Evolutionary conservation across 2,113 vertebrate genomes (phyloP), one percentile per base, ranked within the genome.

Genomic region (Sturnus vulgaris): DNA sequence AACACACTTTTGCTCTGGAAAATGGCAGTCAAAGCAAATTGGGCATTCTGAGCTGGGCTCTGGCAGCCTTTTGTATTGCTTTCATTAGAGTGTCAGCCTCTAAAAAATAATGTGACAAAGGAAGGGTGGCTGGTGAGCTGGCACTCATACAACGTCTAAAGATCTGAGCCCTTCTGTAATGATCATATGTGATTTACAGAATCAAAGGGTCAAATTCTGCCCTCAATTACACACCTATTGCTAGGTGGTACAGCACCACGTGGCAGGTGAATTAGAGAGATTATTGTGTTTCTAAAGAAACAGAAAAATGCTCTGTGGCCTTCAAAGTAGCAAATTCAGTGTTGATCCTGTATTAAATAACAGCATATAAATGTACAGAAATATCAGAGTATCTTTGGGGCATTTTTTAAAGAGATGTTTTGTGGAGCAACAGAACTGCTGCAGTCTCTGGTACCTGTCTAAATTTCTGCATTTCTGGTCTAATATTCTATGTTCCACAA

Each of bases 1-100:
- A 93, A 93, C 53, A 72, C 80, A 68, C 72, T 94, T 96, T 93
- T 96, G 87, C 94, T 94, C 85, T 94, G 80, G 46, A 93, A 96
- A 96, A 95, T 93, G 95, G 90, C 90, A 95, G 94, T 95, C 91
- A 95, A 96, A 96, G 94, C 91, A 97, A 97, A 97, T 96, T 92
- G 92, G 96, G 94, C 94, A 97, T 94, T 97, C 92, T 92, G 96
- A 90, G 95, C 94, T 92, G 94, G 95, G 92, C 76, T 94, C 94
- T 95, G 93, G 93, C 95, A 94, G 95, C 82, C 93, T 97, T 97
- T 96, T 97, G 92, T 96, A 84, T 93, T 35, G 94, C 95, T 96
- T 97, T 97, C 95, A 96, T 97, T 96, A 97, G 94, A 95, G 96
- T 92, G 95, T 96, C 95, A 96, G 92, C 27, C 87, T 95, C 92